Evolutionary conservation across 2,888 invertebrate species (phyloP), one percentile per base, ranked within the genome.

Genomic region (Deladenus siricidicola): DNA sequence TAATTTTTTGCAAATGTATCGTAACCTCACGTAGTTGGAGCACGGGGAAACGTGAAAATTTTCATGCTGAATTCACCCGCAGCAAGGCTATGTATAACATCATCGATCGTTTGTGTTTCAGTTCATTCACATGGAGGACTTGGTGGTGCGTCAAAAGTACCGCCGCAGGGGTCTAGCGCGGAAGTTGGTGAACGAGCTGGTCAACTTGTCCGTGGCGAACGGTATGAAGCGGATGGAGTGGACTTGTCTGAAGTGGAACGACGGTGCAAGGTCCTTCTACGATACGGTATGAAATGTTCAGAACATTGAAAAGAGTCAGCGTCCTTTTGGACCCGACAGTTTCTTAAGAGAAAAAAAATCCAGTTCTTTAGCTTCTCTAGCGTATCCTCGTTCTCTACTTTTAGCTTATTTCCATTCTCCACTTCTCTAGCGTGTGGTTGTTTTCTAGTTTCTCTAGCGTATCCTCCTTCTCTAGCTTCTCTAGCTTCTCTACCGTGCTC

Each of bases 91-190:
- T 10, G 42, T n/a, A 10, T 42, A 17, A 42, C n/a, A n/a, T n/a
- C 10, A 42, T 42, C n/a, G n/a, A n/a, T n/a, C n/a, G n/a, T n/a
- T 34, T 10, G 14, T 34, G 6, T 14, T 34, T 34, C 39, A 34
- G 39, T 34, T 34, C 39, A 34, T 34, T 34, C 39, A 34, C 47
- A 47, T 47, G 47, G 47, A 53, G 39, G 53, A 53, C 24, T 23
- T 53, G n/a, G 29, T 34, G 21, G 53, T 53, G 3, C n/a, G 30
- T 3, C 30, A 53, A 53, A 53, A 53, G 34, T 53, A 34, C 24
- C 53, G 53, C 24, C 17, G 53, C 21, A 29, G 39, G 17, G 39
- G 39, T 8, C 53, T 53, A 19, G 30, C 39, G 28, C 6, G 24
- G 19, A 28, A 30, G 19, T 23, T 53, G 2, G 24, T 53, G 4